Base-by-base conservation (phyloP, 2,113 vertebrate species). In the Telmatochromis sp. region DNA sequence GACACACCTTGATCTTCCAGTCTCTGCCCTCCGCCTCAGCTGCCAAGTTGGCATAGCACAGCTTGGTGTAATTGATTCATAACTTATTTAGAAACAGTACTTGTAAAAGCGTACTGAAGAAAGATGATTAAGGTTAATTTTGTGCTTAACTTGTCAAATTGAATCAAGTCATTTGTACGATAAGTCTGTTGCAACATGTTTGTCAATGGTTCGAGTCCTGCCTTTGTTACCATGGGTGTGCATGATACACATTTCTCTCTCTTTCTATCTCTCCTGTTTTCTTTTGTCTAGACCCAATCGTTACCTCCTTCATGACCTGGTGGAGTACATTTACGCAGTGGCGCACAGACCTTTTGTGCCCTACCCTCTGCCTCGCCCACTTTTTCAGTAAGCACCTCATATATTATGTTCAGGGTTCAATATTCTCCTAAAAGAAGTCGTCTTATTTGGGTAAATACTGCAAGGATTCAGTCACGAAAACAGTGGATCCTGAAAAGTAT, bases 271-370 rank as follows among this genome's bases (percentile, higher is more conserved):
- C 13, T 33, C 71, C 28, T 87, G 3, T 51, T 91, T 71, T 40
- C 19, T 81, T 5, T 71, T 40, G 2, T 85, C 79, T 83, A 99
- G 99, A 12, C 98, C 98, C 5, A 96, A 97, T 81, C 93, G 98
- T 5, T 99, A 98, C 86, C 90, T 97, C 1, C 98, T 99, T 13
- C 95, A 98, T 3, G 97, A 99, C 87, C 91, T 99, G 94, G 97
- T 99, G 3, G 95, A 97, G 78, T 99, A 99, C 54, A 9, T 98
- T 81, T 99, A 97, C 1, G 91, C 94, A 0, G 33, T 98, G 58
- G 78, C 95, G 9, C 96, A 98, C 91, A 95, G 97, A 68, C 84
- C 95, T 5, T 98, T 97, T 86, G 1, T 98, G 15, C 91, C 97
- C 0, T 99, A 98, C 87, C 97, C 97, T 0, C 2, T 99, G 81